Conservation (phyloP, 2,797 vertebrate species). For the Graptemys geographica region DNA sequence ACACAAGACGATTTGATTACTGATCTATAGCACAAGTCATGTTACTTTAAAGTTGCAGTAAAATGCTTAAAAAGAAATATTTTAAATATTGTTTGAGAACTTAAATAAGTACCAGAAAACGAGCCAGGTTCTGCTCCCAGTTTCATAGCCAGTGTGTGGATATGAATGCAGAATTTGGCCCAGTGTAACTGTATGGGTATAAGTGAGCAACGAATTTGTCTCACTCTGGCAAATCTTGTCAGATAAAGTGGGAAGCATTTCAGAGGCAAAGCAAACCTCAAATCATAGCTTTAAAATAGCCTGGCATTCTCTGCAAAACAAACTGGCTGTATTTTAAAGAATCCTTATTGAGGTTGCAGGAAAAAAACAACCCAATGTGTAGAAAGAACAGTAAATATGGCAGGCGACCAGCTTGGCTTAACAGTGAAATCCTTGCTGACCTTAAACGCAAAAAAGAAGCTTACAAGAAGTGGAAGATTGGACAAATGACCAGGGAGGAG, state of each 20-base stretch:
- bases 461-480: too few species aligned
- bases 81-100: background rate
- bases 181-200: background rate
- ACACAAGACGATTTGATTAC: conserved; percentile 24
- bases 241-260: background rate
- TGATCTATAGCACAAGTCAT: background rate
- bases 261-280: conserved; percentile 12
- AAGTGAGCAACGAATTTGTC: background rate
- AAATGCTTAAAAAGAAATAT: conserved; percentile 5
- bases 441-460: too few species aligned
- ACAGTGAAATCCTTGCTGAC: too few species aligned
- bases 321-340: background rate
- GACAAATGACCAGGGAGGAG: too few species aligned
- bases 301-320: background rate
- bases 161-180: background rate
- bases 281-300: background rate
- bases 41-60: background rate
- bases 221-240: background rate
- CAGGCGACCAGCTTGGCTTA: too few species aligned
- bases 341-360: too few species aligned
- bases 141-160: background rate
- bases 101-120: conserved; percentile 4
- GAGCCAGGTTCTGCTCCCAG: background rate
- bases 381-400: too few species aligned
- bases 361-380: too few species aligned